Base-by-base conservation (phyloP, 2,797 vertebrate species). In the Sus cebifrons region DNA sequence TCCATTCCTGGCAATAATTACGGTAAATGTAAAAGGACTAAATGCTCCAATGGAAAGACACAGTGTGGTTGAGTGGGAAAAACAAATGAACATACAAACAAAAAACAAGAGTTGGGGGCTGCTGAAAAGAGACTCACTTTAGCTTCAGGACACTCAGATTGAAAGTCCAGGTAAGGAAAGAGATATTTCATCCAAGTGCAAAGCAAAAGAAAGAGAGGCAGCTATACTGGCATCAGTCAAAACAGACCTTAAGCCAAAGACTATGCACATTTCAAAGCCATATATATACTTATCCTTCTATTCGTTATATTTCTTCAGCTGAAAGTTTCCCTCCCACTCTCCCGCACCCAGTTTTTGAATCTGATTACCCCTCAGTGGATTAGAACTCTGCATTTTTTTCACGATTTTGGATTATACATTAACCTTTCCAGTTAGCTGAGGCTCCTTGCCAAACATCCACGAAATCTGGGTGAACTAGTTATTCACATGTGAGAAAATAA, bases 221-320 rank as follows among this genome's bases (percentile, higher is more conserved):
- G 60, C 21, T 36, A 12, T 5, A 0, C 60, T 52, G 25, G 4
- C 8, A 32, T 14, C 40, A 10, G 60, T 54, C 15, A 29, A 36
- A 88, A 77, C 60, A 65, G 60, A 54, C 44, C 21, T 13, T 27
- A 77, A 0, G 21, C 49, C 60, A 54, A 65, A 65, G 44, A 36
- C 2, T 32, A 36, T 16, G 29, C 40, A 3, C 16, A 52, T 36
- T 27, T 36, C 52, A 54, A 49, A 54, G 12, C 54, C 68, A 15
- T 54, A 12, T 16, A 40, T 23, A 29, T 0, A 73, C 32, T 4
- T 67, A 54, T 32, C 62, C 60, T 74, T 36, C 23, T 58, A 25
- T 36, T 25, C 25, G 36, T n/a, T 75, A 18, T 15, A 4, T 44
- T 65, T 67, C 18, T 67, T 44, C 32, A 23, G 12, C 3, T 56